Evolutionary conservation across 2,888 invertebrate genomes (phyloP).

Genomic region (Blera fallax): DNA sequence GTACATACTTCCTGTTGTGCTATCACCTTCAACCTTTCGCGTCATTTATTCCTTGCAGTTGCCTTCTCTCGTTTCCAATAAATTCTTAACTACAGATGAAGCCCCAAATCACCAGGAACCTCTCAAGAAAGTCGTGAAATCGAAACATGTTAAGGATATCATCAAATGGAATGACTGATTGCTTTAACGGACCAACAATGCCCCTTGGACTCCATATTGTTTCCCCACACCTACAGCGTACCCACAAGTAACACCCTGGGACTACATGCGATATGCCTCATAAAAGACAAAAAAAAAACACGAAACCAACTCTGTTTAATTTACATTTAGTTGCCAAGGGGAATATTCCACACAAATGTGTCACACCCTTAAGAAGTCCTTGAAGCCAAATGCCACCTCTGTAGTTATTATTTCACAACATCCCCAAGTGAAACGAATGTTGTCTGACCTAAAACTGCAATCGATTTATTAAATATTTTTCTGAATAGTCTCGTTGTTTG

Average conservation of each 20-base stretch:
- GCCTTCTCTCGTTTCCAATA: too few relatives aligned
- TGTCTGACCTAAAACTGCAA: not conserved
- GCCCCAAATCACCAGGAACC: too few relatives aligned
- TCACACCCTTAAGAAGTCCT: not conserved
- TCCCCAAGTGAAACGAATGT: not conserved
- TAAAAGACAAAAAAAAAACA: not conserved
- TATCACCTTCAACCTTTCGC: too few relatives aligned
- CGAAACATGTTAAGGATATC: too few relatives aligned
- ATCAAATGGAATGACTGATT: not conserved
- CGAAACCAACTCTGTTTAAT: too few relatives aligned
- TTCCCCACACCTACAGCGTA: not conserved
- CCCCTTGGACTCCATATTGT: not conserved
- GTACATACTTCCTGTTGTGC: too few relatives aligned
- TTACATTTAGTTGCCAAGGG: not conserved
- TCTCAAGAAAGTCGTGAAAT: too few relatives aligned
- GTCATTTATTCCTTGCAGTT: too few relatives aligned
- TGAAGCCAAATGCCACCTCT: not conserved
- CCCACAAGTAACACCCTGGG: not conserved
- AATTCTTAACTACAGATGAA: too few relatives aligned
- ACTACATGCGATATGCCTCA: not conserved
- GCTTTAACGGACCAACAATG: not conserved
- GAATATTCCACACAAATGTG: not conserved
- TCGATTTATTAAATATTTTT: conserved; percentile 15
- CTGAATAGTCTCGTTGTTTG: not conserved
- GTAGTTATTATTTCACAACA: not conserved